These are phyloP conservation scores for Achlya flavicornis DNA, from an alignment of 2,888 invertebrate genomes.

Conservation along the genomic window DNA sequence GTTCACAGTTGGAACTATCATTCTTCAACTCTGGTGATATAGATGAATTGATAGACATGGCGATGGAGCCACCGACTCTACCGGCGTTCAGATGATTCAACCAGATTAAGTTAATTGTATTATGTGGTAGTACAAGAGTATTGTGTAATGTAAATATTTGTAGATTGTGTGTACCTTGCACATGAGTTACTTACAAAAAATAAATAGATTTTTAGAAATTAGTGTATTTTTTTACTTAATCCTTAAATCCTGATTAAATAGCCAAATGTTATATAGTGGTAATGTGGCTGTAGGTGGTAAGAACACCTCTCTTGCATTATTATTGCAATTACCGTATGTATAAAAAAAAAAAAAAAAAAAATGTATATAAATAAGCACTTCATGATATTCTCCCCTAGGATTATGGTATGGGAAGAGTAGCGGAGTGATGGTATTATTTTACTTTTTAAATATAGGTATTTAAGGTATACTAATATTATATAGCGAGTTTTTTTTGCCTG, in stretches of 20 bases:
- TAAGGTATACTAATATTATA: too few species aligned
- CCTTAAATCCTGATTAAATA: not conserved
- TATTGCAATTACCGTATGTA: too few species aligned
- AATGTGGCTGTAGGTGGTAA: too few species aligned
- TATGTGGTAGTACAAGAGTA: not conserved
- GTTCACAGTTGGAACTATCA: constrained; percentile 70
- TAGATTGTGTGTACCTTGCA: not conserved
- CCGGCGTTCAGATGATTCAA: constrained; percentile 56
- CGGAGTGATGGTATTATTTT: too few species aligned
- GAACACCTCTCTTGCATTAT: too few species aligned
- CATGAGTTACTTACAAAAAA: not conserved
- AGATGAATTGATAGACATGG: constrained; percentile 77
- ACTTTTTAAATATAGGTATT: too few species aligned
- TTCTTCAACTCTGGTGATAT: constrained; percentile 79
- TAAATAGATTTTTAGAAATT: not conserved
- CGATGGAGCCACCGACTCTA: constrained; percentile 68
- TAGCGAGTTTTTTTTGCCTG: too few species aligned
- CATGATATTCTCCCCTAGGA: too few species aligned
- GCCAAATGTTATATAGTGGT: too few species aligned
- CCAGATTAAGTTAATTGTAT: not conserved
- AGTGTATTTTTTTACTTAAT: not conserved
- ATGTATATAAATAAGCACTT: too few species aligned
- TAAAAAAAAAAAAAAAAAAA: too few species aligned
- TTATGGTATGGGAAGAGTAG: too few species aligned
- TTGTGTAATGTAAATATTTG: constrained; percentile 16